A percentile compares a stretch with the other conserved stretches of the same genome.
These are phyloP conservation scores for Protomyctophum bolini DNA, from an alignment of 2,113 vertebrate genomes.

Conservation along the genomic window DNA sequence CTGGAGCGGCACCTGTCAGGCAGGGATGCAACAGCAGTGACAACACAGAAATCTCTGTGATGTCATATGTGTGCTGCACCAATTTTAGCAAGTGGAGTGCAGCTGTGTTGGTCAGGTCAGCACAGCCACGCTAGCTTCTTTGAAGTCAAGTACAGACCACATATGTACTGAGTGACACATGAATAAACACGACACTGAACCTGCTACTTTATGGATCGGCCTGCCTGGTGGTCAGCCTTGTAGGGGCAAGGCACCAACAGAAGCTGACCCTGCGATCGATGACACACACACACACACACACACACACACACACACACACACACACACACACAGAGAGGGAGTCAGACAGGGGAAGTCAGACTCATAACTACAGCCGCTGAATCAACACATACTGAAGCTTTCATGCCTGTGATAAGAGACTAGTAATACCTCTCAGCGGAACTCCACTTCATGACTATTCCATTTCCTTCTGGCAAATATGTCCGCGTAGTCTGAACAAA, in stretches of 20 bases:
- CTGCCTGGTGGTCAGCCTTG: slow-evolving; percentile 37
- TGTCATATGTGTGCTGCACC: slow-evolving; percentile 7
- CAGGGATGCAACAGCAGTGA: too few species aligned
- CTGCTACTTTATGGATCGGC: slow-evolving; percentile 24
- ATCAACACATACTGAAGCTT: slow-evolving; percentile 26
- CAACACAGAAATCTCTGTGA: background rate
- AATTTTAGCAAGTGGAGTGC: slow-evolving; percentile 9
- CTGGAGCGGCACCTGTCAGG: too few species aligned
- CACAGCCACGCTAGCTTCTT: slow-evolving; percentile 14
- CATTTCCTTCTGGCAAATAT: slow-evolving; percentile 31
- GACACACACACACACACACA: slow-evolving; percentile 31
- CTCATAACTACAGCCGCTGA: slow-evolving; percentile 39
- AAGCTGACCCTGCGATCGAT: slow-evolving; percentile 36
- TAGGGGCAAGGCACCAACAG: slow-evolving; percentile 29
- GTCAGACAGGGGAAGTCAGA: slow-evolving; percentile 8
- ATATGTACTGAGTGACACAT: slow-evolving; percentile 21
- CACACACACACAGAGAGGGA: background rate
- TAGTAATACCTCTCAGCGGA: slow-evolving; percentile 24
- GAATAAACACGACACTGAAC: slow-evolving; percentile 49
- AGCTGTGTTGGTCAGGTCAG: slow-evolving; percentile 11
- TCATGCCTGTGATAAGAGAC: slow-evolving; percentile 57
- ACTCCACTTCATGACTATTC: slow-evolving; percentile 27
- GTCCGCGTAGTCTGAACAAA: slow-evolving; percentile 43
- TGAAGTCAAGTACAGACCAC: slow-evolving; percentile 42
- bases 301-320: slow-evolving; percentile 10